Percentiles rank a stretch among this genome's conserved stretches.
These are phyloP conservation scores for Rachycentron canadum DNA, from an alignment of 2,797 vertebrate species.

Conservation along the genomic window DNA sequence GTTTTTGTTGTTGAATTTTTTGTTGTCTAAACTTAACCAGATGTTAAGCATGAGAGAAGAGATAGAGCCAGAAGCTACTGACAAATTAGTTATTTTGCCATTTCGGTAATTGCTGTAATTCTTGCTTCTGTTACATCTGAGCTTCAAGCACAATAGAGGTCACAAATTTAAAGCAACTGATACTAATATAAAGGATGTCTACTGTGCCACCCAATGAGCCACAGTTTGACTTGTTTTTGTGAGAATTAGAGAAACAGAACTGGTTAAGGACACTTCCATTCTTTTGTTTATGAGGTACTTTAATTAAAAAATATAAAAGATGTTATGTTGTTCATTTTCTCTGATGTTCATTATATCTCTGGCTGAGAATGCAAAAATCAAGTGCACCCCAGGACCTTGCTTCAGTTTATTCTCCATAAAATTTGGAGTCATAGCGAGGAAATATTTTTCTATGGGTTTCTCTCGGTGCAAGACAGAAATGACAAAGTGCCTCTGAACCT, in stretches of 20 bases:
- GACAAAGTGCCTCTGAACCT: slow-evolving; percentile 62
- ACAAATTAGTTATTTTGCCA: neutral
- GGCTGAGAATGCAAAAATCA: neutral
- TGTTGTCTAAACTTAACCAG: neutral
- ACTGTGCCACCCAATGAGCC: neutral
- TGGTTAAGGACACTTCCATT: neutral
- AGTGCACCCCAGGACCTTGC: slow-evolving; percentile 2
- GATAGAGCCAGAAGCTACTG: neutral
- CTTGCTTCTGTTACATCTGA: neutral
- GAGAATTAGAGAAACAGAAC: slow-evolving; percentile 1
- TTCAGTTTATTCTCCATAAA: slow-evolving; percentile 26
- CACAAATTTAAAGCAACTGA: slow-evolving; percentile 8
- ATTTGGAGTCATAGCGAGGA: slow-evolving; percentile 25
- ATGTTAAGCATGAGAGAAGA: neutral
- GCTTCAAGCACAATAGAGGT: neutral
- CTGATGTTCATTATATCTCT: slow-evolving; percentile 7
- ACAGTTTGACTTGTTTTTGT: neutral
- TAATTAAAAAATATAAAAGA: slow-evolving; percentile 5
- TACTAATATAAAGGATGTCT: neutral
- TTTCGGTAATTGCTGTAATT: neutral
- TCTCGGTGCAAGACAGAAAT: slow-evolving; percentile 45
- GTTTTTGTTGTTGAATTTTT: too few species aligned
- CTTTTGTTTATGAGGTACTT: slow-evolving; percentile 4
- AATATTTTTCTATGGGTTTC: slow-evolving; percentile 48
- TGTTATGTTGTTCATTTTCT: neutral